Evolutionary conservation across 2,888 invertebrate genomes (phyloP).

Genomic region (Lobophora halterata): DNA sequence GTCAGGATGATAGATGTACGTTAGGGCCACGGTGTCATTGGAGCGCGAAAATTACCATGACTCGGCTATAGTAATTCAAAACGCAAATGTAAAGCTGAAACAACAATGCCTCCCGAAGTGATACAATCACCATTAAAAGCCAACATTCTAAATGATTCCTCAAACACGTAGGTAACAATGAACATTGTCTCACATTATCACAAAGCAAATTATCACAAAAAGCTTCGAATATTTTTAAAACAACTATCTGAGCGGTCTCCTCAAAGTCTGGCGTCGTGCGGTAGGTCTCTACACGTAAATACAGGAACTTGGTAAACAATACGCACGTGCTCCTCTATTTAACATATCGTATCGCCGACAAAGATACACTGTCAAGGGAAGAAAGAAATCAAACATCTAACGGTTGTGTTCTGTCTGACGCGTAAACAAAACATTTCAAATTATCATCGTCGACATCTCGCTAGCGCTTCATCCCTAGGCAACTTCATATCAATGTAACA

Average conservation of each 20-base stretch:
- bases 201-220: slow-evolving; percentile 39
- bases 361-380: slow-evolving; percentile 40
- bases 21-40: slow-evolving; percentile 36
- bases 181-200: slow-evolving; percentile 42
- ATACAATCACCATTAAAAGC: slow-evolving; percentile 16
- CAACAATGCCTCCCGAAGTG: slow-evolving; percentile 5
- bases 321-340: slow-evolving; percentile 51
- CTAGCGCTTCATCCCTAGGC: not conserved
- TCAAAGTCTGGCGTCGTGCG: slow-evolving; percentile 45
- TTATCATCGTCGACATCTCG: slow-evolving; percentile 3
- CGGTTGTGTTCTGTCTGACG: slow-evolving; percentile 22
- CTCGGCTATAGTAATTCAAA: slow-evolving; percentile 35
- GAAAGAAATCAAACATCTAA: slow-evolving; percentile 26
- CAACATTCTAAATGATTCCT: slow-evolving; percentile 22
- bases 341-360: slow-evolving; percentile 44
- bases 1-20: slow-evolving; percentile 65
- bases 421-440: slow-evolving; percentile 13
- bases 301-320: slow-evolving; percentile 49
- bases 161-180: slow-evolving; percentile 44
- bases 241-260: slow-evolving; percentile 33
- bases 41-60: slow-evolving; percentile 72
- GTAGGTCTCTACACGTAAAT: slow-evolving; percentile 56
- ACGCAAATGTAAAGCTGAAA: slow-evolving; percentile 24
- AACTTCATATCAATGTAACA: slow-evolving; percentile 6
- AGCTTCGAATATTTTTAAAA: slow-evolving; percentile 31